phyloP scores from a whole-genome alignment of 2,888 invertebrate species.

The Choreutis nemorana region DNA sequence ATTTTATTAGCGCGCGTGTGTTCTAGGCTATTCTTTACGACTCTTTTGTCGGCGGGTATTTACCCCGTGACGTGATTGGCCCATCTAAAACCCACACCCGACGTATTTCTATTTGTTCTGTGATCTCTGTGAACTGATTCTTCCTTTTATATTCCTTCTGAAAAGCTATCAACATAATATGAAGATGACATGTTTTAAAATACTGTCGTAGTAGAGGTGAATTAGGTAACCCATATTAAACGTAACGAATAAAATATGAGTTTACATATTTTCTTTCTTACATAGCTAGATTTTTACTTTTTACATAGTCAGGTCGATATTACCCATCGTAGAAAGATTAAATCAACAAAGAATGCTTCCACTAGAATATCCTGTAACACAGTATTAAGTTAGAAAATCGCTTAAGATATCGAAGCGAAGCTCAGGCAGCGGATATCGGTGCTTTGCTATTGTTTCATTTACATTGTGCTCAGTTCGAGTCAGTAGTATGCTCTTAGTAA shows the following conservation, averaged over 20 bases:
- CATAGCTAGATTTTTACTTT: too few relatives aligned
- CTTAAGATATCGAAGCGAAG: conserved; percentile 40
- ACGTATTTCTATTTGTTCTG: conserved; percentile 36
- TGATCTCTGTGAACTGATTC: conserved; percentile 2
- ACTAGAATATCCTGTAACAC: conserved; percentile 42
- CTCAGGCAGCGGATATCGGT: conserved; percentile 46
- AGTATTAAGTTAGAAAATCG: conserved; percentile 49
- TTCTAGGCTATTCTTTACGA: conserved; percentile 61
- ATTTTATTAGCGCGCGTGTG: conserved; percentile 62
- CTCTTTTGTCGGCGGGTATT: conserved; percentile 57
- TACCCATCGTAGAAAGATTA: too few relatives aligned
- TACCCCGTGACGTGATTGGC: conserved; percentile 53
- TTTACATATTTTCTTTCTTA: too few relatives aligned
- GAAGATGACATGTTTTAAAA: too few relatives aligned
- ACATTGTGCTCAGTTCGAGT: too few relatives aligned
- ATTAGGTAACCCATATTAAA: too few relatives aligned
- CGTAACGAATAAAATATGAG: too few relatives aligned
- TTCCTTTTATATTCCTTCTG: too few relatives aligned
- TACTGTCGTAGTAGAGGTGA: too few relatives aligned
- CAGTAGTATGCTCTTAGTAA: too few relatives aligned
- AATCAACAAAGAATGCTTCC: conserved; percentile 23
- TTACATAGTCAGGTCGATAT: too few relatives aligned
- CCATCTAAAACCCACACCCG: conserved; percentile 42
- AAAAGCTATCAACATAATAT: too few relatives aligned
- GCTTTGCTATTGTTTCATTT: conserved; percentile 55